Evolutionary conservation across 2,888 invertebrate species (phyloP).

Genomic region (Dione juno): DNA sequence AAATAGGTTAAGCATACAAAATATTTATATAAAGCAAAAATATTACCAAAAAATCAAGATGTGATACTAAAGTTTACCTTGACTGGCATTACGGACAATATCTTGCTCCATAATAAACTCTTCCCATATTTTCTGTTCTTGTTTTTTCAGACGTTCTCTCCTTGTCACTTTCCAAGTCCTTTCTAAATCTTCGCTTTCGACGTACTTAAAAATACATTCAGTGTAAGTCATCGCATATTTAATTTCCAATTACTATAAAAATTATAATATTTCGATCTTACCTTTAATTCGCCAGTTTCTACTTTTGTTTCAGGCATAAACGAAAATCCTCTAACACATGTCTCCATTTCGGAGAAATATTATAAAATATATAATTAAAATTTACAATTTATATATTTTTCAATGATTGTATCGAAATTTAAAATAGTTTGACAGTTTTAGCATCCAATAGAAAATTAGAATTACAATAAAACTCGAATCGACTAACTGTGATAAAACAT

Average conservation of each 20-base stretch:
- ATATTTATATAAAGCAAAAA: neutral
- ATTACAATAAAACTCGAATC: neutral
- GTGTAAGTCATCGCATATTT: neutral
- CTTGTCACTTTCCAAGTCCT: constrained; percentile 66
- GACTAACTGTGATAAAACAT: neutral
- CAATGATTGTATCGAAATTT: constrained; percentile 31
- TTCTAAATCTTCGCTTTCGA: constrained; percentile 67
- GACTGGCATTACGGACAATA: constrained; percentile 57
- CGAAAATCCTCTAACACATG: constrained; percentile 69
- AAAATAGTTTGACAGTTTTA: constrained; percentile 25
- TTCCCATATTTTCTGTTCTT: constrained; percentile 74
- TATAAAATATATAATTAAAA: constrained; percentile 1
- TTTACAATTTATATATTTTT: constrained; percentile 6
- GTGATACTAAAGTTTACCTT: constrained; percentile 55
- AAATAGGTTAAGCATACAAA: constrained; percentile 39
- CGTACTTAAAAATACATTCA: constrained; percentile 57
- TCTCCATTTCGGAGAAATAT: constrained; percentile 53
- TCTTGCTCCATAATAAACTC: constrained; percentile 74
- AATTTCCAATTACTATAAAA: neutral
- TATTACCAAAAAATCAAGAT: neutral
- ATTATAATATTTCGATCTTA: constrained; percentile 41
- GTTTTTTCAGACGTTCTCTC: constrained; percentile 67
- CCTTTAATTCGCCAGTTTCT: constrained; percentile 61
- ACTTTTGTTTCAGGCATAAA: constrained; percentile 64
- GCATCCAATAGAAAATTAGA: constrained; percentile 8